Evolutionary conservation across 2,113 vertebrate genomes (phyloP), one percentile per base, ranked within the genome.

Genomic region (Tricholaema leucomelas): DNA sequence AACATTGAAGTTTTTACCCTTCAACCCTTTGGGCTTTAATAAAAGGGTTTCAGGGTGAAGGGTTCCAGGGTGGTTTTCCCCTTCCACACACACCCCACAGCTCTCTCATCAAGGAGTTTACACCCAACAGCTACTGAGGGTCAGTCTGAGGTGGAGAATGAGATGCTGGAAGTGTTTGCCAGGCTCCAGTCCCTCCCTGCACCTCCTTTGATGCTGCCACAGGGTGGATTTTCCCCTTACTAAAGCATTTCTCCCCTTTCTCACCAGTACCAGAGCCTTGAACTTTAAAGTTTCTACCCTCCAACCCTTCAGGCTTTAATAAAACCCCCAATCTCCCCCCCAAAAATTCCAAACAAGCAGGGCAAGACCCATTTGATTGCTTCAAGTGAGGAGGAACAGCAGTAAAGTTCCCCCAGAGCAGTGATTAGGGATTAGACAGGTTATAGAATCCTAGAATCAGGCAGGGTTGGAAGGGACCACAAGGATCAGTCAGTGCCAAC

Each of bases 41-140:
- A 30, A 59, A 81, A 64, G n/a, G n/a, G n/a, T n/a, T n/a, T n/a
- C n/a, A n/a, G n/a, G n/a, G n/a, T n/a, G 2, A 23, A 48, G 38
- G 50, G 58, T 54, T 55, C 35, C n/a, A 0, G 35, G 46, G 61
- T 60, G 55, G 35, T 42, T 56, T 59, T 10, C 6, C 2, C 18
- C 7, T 0, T 58, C 21, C 84, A 4, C 16, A 6, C 19, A n/a
- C n/a, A n/a, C n/a, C n/a, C n/a, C n/a, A n/a, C n/a, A 0, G 5
- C 24, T 66, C 24, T 66, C 64, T 24, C 79, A 1, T 3, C 0
- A 0, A 31, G 38, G 38, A 0, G 0, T 31, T 33, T 3, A 24
- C 25, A 10, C 65, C 42, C 5, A 0, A 9, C 65, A 21, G 56
- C 70, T 24, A 7, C 1, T 0, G 6, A 28, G 58, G 66, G 35